Percentiles rank a stretch among this genome's conserved stretches.
Evolutionary conservation across 2,113 vertebrate species (phyloP).

Genomic region (Hippocampus barbouri): DNA sequence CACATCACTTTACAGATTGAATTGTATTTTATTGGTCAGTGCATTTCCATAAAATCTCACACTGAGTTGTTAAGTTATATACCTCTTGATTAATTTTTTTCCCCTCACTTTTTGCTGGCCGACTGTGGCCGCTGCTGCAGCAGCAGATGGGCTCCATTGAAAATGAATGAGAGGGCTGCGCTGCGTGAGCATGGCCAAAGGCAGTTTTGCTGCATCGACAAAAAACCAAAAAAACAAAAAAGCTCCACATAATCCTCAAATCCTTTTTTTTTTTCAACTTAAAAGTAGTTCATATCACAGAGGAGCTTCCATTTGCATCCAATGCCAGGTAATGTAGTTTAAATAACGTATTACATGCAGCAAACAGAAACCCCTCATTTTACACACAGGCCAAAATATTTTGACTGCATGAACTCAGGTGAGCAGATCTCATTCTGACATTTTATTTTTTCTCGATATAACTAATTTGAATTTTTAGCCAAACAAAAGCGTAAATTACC

Average conservation of each 20-base stretch:
- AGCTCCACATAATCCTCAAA: background rate
- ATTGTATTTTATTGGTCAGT: background rate
- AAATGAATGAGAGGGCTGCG: conserved; percentile 5
- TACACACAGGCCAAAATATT: background rate
- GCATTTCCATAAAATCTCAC: background rate
- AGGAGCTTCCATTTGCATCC: background rate
- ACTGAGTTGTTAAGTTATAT: background rate
- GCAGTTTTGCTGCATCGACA: background rate
- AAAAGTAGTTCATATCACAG: conserved; percentile 3
- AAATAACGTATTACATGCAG: background rate
- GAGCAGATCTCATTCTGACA: background rate
- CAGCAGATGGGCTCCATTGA: conserved; percentile 5
- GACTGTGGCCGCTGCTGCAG: background rate
- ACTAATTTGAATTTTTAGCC: background rate
- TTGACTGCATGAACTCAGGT: background rate
- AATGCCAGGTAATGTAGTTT: background rate
- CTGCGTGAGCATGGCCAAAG: background rate
- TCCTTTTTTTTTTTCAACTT: background rate
- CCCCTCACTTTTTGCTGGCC: background rate
- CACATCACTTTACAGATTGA: background rate
- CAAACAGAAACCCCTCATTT: background rate
- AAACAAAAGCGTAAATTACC: background rate
- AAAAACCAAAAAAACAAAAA: background rate
- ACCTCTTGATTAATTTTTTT: background rate
- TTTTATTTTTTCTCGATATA: background rate